Evolutionary conservation across 2,888 invertebrate genomes (phyloP), one percentile per base, ranked within the genome.

Genomic region (Adelphocoris suturalis): DNA sequence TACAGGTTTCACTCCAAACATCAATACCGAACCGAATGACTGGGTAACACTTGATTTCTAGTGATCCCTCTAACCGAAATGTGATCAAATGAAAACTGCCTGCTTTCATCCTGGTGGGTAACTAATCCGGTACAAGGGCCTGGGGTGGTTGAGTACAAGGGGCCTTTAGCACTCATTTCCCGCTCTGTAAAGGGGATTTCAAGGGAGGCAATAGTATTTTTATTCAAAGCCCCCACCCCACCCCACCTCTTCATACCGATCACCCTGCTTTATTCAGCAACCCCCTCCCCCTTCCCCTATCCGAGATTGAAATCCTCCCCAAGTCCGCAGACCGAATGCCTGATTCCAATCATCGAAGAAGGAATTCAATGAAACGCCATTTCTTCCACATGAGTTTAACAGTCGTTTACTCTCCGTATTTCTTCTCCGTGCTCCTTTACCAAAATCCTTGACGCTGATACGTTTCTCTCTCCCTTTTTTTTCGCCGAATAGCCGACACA

Each of bases 281-380:
- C 37, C 37, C 37, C 37, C 23, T 23, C 12, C 68, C 5, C 68
- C 23, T 23, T 23, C 23, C 23, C 68, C 23, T 9, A 23, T 19
- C 1, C 16, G n/a, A 61, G 61, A 61, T 68, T 23, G 68, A 68
- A 68, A 68, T 23, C 68, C 68, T 13, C 68, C 27, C 68, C 4
- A 27, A 68, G 68, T 23, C 27, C 68, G 68, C 68, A 7, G 68
- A 68, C 68, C 68, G 68, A 23, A 68, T 23, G 23, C 78, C 78
- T 78, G 28, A 78, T 78, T 46, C 78, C 78, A 78, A 78, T 78
- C 78, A 78, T 78, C 47, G 37, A 78, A 76, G 68, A 78, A 78
- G 78, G 78, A 78, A 78, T 78, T 19, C 78, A 46, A 46, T 78
- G 78, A 78, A 78, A 78, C 37, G 78, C 19, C 37, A 78, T 78